phyloP scores from a whole-genome alignment of 2,888 invertebrate genomes.

The Sericinus montela region DNA sequence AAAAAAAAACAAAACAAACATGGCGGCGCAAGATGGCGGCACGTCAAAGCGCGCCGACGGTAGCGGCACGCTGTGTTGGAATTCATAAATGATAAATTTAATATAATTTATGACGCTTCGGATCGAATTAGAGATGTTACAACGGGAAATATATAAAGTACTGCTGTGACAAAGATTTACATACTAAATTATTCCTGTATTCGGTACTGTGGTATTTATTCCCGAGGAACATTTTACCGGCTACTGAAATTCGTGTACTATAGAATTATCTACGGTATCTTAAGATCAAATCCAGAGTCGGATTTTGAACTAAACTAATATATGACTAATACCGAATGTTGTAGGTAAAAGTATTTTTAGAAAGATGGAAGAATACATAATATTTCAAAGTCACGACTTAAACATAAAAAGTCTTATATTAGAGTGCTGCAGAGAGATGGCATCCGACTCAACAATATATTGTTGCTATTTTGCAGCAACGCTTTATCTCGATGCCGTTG shows the following conservation, averaged over 20 bases:
- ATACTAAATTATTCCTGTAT: slow-evolving; percentile 9
- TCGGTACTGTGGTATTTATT: not conserved
- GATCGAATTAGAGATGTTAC: slow-evolving; percentile 47
- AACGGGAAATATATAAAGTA: slow-evolving; percentile 26
- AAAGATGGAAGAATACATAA: too few relatives aligned
- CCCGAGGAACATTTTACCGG: not conserved
- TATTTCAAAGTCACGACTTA: too few relatives aligned
- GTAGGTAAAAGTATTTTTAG: too few relatives aligned
- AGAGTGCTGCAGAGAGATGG: too few relatives aligned
- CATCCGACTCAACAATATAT: too few relatives aligned
- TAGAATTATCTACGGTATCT: too few relatives aligned
- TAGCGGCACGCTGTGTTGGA: slow-evolving; percentile 63
- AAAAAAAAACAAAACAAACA: slow-evolving; percentile 66
- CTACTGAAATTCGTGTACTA: not conserved
- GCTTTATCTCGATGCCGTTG: too few relatives aligned
- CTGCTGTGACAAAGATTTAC: slow-evolving; percentile 40
- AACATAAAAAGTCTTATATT: too few relatives aligned
- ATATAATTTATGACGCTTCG: slow-evolving; percentile 66
- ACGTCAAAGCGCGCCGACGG: slow-evolving; percentile 68
- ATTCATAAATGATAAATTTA: slow-evolving; percentile 78
- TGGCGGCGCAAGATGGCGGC: slow-evolving; percentile 66
- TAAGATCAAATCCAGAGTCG: too few relatives aligned
- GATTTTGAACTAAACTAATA: too few relatives aligned
- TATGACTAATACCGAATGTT: too few relatives aligned
- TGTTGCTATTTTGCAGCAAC: too few relatives aligned